These are phyloP conservation scores for Siderastrea siderea DNA, from an alignment of 92 coral and sea anemone genomes.

Conservation along the genomic window DNA sequence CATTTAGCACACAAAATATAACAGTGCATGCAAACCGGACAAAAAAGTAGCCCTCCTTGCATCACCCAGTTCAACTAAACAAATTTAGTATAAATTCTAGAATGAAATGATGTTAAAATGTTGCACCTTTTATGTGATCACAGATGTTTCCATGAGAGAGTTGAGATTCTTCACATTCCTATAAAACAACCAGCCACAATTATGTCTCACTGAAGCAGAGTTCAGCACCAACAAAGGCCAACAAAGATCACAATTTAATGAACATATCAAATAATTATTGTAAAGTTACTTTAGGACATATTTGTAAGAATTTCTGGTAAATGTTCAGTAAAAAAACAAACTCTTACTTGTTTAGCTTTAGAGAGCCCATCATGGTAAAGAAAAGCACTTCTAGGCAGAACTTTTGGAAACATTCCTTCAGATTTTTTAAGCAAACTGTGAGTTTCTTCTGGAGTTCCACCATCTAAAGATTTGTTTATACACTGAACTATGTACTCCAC, in stretches of 20 bases:
- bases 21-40: too few relatives aligned
- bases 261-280: too few relatives aligned
- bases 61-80: too few relatives aligned
- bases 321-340: background rate
- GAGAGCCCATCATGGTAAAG: constrained; percentile 89
- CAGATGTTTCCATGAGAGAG: constrained; percentile 27
- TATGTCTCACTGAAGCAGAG: too few relatives aligned
- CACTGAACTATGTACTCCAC: constrained; percentile 79
- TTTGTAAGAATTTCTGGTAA: background rate
- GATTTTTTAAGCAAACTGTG: constrained; percentile 81
- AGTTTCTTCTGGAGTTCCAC: constrained; percentile 82
- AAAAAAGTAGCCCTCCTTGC: too few relatives aligned
- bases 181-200: background rate
- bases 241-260: too few relatives aligned
- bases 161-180: constrained; percentile 22
- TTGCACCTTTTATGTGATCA: constrained; percentile 34
- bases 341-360: constrained; percentile 82
- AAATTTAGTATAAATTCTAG: too few relatives aligned
- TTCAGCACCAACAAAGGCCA: too few relatives aligned
- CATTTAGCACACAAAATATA: too few relatives aligned
- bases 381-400: constrained; percentile 89
- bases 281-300: too few relatives aligned
- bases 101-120: background rate
- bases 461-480: constrained; percentile 87
- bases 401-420: constrained; percentile 92